These are phyloP conservation scores for Ovibos moschatus DNA, from an alignment of 2,113 vertebrate species.

Conservation along the genomic window DNA sequence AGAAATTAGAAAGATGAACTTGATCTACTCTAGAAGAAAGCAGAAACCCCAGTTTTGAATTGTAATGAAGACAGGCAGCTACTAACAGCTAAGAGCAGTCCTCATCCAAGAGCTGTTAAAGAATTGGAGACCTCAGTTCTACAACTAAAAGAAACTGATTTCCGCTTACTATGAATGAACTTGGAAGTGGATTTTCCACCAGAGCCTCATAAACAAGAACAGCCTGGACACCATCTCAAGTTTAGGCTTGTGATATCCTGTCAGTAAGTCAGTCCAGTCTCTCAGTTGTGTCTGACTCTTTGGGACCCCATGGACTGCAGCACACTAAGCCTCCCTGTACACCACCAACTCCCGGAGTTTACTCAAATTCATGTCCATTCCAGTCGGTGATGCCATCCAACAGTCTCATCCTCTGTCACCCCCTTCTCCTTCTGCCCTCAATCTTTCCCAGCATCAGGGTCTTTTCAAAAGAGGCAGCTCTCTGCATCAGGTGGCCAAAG, in stretches of 20 bases:
- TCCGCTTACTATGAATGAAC: neutral
- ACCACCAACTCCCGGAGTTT: neutral
- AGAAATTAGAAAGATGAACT: neutral
- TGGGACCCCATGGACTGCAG: neutral
- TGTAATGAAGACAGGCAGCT: neutral
- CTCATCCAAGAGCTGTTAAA: neutral
- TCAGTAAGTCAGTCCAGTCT: neutral
- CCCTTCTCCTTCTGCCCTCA: neutral
- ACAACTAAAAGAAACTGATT: neutral
- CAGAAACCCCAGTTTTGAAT: neutral
- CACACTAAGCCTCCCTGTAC: neutral
- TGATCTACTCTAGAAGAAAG: neutral
- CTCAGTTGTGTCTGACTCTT: neutral
- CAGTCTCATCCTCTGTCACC: neutral
- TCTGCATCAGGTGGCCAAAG: neutral
- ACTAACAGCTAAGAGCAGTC: neutral
- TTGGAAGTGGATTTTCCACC: neutral
- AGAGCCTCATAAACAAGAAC: neutral
- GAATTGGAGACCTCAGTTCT: neutral
- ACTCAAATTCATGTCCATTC: neutral
- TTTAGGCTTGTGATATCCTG: neutral
- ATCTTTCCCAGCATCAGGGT: neutral
- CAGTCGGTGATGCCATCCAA: accelerated
- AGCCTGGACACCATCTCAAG: neutral
- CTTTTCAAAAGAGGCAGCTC: neutral